Conservation (phyloP, 2,797 vertebrate species). For the Cyclopterus lumpus region DNA sequence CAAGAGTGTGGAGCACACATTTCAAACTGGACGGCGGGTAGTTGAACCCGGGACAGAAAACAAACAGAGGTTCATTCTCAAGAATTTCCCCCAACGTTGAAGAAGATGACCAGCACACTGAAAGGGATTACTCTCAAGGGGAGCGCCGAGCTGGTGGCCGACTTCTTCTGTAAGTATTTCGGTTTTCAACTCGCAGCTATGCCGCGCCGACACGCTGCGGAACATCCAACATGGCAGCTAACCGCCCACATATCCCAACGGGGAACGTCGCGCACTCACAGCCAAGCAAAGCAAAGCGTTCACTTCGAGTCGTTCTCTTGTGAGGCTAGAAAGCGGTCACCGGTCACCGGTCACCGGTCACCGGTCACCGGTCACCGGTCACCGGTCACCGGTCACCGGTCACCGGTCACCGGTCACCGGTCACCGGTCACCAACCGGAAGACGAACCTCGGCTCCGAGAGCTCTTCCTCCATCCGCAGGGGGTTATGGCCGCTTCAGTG, state of each 20-base stretch:
- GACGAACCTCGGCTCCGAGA: no score
- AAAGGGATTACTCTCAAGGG: constrained; percentile 92
- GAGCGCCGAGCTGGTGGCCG: constrained; percentile 92
- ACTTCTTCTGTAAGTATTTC: constrained; percentile 92
- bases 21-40: constrained; percentile 83
- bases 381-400: no score
- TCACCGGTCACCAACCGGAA: no score
- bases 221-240: not conserved
- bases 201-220: constrained; percentile 22
- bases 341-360: no score
- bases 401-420: no score
- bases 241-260: fast-evolving
- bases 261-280: fast-evolving
- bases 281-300: no score
- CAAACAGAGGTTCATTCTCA: not conserved
- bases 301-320: not conserved
- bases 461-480: no score
- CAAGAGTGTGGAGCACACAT: constrained; percentile 11
- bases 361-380: no score
- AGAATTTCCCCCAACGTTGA: fast-evolving
- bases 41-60: not conserved
- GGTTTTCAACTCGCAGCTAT: not conserved
- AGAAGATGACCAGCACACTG: constrained; percentile 81
- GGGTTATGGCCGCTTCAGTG: not conserved
- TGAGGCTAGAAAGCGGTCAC: not conserved